These are phyloP conservation scores for Miniopterus natalensis DNA, from an alignment of 2,113 vertebrate species.

Conservation along the genomic window DNA sequence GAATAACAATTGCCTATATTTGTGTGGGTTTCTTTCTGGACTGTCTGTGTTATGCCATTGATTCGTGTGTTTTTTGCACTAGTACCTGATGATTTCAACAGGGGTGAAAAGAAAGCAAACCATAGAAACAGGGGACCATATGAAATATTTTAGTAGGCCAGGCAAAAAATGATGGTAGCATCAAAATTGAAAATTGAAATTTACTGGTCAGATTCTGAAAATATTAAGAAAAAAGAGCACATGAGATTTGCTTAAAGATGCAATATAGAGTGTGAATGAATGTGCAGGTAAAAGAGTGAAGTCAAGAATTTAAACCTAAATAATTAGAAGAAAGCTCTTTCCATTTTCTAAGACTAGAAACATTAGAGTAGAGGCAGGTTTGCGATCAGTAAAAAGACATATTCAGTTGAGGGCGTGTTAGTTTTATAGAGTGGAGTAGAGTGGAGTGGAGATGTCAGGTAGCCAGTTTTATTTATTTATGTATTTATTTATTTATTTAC, in stretches of 20 bases:
- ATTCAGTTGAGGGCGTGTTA: neutral
- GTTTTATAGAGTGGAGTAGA: neutral
- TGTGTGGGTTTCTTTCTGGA: neutral
- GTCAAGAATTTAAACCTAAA: neutral
- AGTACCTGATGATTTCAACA: neutral
- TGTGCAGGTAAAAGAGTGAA: neutral
- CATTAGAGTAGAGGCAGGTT: neutral
- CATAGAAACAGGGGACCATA: neutral
- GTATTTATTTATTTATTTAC: too few relatives aligned
- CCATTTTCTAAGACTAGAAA: neutral
- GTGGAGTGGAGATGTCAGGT: neutral
- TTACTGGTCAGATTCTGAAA: neutral
- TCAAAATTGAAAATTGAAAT: slow-evolving; percentile 22
- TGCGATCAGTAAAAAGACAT: neutral
- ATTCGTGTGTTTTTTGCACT: neutral
- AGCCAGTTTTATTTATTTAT: neutral
- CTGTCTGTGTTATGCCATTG: neutral
- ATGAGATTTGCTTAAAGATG: neutral
- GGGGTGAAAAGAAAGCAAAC: neutral
- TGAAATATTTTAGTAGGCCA: neutral
- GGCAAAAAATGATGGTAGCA: neutral
- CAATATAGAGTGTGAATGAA: neutral
- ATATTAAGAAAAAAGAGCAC: neutral
- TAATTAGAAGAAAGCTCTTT: neutral
- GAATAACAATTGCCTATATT: neutral